Percentiles rank a stretch among this genome's conserved stretches.
phyloP scores from a whole-genome alignment of 2,888 invertebrate species.

The Schizaphis graminum region DNA sequence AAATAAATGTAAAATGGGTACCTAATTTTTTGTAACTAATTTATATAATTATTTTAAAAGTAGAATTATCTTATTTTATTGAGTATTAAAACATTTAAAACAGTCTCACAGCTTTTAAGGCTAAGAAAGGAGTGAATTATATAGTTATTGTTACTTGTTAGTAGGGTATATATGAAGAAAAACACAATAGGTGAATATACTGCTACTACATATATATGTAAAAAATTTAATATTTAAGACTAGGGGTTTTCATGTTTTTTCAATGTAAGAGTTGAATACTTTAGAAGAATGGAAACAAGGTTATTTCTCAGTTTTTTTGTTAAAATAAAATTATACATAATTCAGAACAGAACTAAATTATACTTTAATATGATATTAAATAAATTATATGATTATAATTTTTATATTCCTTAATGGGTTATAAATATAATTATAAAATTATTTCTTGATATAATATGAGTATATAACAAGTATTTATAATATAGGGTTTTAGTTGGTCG shows the following conservation, averaged over 20 bases:
- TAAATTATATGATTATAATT: too few relatives aligned
- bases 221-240: background rate
- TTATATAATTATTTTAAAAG: background rate
- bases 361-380: too few relatives aligned
- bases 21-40: background rate
- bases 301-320: too few relatives aligned
- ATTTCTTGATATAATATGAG: too few relatives aligned
- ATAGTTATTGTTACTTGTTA: background rate
- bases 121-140: background rate
- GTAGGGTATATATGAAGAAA: background rate
- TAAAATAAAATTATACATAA: too few relatives aligned
- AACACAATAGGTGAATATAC: background rate
- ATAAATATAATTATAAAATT: too few relatives aligned
- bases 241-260: background rate
- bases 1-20: background rate
- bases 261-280: too few relatives aligned
- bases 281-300: too few relatives aligned
- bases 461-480: background rate
- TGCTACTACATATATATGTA: background rate
- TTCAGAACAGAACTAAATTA: too few relatives aligned
- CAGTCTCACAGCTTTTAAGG: background rate
- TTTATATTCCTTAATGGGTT: too few relatives aligned
- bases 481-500: background rate
- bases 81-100: background rate
- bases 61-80: background rate